These are phyloP conservation scores for Pollachius pollachius DNA, from an alignment of 2,113 vertebrate genomes.

Conservation along the genomic window DNA sequence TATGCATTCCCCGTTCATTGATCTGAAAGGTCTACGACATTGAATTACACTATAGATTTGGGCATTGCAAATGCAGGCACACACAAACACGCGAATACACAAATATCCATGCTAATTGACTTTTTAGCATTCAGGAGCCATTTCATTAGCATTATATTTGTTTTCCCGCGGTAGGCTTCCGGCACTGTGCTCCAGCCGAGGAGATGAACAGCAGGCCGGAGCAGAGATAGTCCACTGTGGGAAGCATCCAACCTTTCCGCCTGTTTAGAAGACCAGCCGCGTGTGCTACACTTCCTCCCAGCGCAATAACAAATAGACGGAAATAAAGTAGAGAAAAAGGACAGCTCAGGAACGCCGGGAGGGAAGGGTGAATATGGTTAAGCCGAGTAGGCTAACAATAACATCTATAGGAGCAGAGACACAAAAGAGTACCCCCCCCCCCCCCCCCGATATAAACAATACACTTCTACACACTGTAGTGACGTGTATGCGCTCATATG, in stretches of 20 bases:
- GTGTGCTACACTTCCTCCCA: conserved; percentile 9
- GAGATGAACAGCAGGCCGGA: background rate
- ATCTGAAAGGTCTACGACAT: conserved; percentile 58
- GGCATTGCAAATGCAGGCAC: conserved; percentile 41
- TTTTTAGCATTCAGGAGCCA: conserved; percentile 55
- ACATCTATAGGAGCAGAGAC: background rate
- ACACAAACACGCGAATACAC: conserved; percentile 14
- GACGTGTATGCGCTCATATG: conserved; percentile 12
- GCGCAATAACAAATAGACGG: conserved; percentile 2
- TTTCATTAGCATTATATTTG: conserved; percentile 32
- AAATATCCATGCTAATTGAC: conserved; percentile 56
- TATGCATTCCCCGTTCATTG: conserved; percentile 60
- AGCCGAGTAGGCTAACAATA: no score
- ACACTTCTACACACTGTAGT: conserved; percentile 34
- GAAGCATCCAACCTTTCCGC: conserved; percentile 17
- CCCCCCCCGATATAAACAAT: conserved; percentile 10
- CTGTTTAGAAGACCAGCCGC: background rate
- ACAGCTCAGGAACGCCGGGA: no score
- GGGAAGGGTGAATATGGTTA: no score
- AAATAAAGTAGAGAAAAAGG: no score
- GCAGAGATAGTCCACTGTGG: background rate
- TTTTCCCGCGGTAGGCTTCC: conserved; percentile 18
- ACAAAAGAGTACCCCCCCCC: background rate
- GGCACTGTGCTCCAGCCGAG: conserved; percentile 10
- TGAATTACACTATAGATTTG: conserved; percentile 60